Base-by-base conservation (phyloP, 2,888 invertebrate genomes). In the Patella pellucida region DNA sequence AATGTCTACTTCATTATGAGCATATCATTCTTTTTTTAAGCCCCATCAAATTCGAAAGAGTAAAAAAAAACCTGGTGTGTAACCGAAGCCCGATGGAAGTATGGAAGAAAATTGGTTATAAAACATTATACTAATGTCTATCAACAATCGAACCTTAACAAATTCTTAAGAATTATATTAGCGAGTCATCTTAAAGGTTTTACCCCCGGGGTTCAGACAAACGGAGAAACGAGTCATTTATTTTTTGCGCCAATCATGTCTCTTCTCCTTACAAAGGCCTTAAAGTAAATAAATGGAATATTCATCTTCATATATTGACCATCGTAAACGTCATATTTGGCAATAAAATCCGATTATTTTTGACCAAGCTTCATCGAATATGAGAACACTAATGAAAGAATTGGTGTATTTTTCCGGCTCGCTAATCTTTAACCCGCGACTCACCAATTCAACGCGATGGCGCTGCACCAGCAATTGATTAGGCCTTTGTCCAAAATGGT, bases 381-480 rank as follows among this genome's bases (percentile, higher is more conserved):
- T 50, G 76, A 70, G 69, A 71, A 67, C 73, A 68, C 71, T 78
- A 76, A 62, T 71, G 73, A 74, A 76, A 76, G 75, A 70, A 75
- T 77, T 76, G 77, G 67, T 67, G 75, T 75, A 50, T 68, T 71
- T 78, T 78, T 79, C 78, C 76, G 72, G 75, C 62, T 76, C 72
- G 75, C 41, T 76, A 76, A 72, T 68, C 73, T 73, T 70, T 70
- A 73, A 75, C 76, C 71, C 74, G 72, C 77, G 74, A 70, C 68
- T 75, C 75, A 79, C 76, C 77, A 76, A 76, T 73, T 71, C 78
- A 69, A 69, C 71, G 74, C 76, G 79, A 80, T 78, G 74, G 78
- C 80, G 76, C 78, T 79, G 77, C 70, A 80, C 75, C 77, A 75
- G 80, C 77, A 79, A 82, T 82, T 82, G 82, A 82, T 82, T 80